Conservation (phyloP, 2,797 vertebrate species). For the Characodon lateralis region DNA sequence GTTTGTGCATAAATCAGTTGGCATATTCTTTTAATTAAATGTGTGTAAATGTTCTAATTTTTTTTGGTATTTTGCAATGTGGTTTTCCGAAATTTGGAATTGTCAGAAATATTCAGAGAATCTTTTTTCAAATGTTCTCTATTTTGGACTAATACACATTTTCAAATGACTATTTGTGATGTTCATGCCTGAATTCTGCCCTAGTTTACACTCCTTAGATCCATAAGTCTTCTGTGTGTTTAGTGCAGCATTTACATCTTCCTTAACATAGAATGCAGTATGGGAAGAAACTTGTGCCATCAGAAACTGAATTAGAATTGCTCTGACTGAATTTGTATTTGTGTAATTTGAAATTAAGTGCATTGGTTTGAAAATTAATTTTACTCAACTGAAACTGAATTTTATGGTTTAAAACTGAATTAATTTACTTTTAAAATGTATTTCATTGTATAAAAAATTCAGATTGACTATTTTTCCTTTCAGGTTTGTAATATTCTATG, state of each 20-base stretch:
- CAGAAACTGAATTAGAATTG: no score
- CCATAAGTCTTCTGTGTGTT: neutral
- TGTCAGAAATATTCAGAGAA: neutral
- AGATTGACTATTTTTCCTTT: no score
- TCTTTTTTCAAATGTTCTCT: neutral
- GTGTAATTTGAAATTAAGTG: no score
- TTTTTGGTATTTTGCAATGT: neutral
- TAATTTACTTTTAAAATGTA: no score
- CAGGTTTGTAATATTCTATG: no score
- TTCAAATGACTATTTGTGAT: neutral
- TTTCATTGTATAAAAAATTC: no score
- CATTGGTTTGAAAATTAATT: no score
- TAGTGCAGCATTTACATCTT: neutral
- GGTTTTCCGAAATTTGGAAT: neutral
- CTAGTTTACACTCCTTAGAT: neutral
- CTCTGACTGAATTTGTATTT: no score
- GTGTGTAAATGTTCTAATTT: neutral
- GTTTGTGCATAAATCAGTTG: neutral
- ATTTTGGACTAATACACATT: neutral
- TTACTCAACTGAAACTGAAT: no score
- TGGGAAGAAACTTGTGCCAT: no score
- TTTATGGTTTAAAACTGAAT: no score
- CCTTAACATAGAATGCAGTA: neutral
- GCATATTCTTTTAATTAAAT: neutral
- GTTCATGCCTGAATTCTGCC: neutral